Base-by-base conservation (phyloP, 1,140 invertebrate species). In the Liolophura sinensis region DNA sequence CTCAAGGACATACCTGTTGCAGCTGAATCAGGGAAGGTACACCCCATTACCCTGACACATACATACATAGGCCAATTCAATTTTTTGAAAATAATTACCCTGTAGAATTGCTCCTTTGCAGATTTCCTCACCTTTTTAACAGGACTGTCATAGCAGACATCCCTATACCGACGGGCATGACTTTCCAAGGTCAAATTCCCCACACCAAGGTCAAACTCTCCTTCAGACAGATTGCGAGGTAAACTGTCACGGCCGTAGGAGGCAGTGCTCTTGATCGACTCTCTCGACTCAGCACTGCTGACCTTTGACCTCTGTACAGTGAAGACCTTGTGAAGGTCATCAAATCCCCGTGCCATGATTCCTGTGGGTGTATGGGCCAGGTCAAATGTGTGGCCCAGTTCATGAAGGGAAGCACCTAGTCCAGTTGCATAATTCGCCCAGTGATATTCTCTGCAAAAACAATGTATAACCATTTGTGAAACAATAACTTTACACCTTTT, bases 271-370 rank as follows among this genome's bases (percentile, higher is more conserved):
- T 57, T 68, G 59, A 58, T 60, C 50, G 49, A 16, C 64, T 69
- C 18, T 57, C 47, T n/a, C 59, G 22, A 55, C 58, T 64, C 54
- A 60, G 31, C 64, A 18, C 60, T 52, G 20, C 11, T 62, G 22
- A 60, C 60, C 76, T 64, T 68, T 64, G 70, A 70, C 58, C 75
- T 73, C 58, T 76, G 76, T 50, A 81, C 70, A 91, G 92, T 65
- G 91, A 91, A 75, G 88, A 89, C 85, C 90, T 91, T 55, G 92
- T 89, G 78, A n/a, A 88, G 78, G 72, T 95, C 92, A 83, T 97
- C 94, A 84, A 97, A 97, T 18, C 94, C 95, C 76, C 93, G 88
- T 18, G 93, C 93, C 96, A 98, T 98, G 56, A 98, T 93, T 11
- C 96, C 95, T 71, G 91, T 89, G 70, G 89, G 87, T 0, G 93